Conservation (phyloP, 2,113 vertebrate genomes). For the Notarius lentiginosus region DNA sequence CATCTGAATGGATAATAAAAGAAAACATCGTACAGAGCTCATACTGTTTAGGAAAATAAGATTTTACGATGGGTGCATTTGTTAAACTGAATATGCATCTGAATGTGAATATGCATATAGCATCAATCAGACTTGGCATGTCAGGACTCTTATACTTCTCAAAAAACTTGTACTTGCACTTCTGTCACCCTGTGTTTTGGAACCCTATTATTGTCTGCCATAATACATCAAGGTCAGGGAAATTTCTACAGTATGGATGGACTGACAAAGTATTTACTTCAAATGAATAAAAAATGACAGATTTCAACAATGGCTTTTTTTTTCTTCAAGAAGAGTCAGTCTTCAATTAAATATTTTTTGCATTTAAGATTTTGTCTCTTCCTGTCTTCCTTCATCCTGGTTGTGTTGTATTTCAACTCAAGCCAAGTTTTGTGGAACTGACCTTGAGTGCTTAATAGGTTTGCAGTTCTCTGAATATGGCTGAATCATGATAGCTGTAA, state of each 20-base stretch:
- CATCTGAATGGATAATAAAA: too few relatives aligned
- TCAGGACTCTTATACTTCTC: neutral
- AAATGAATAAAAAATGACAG: neutral
- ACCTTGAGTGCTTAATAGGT: slow-evolving; percentile 33
- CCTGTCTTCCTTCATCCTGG: neutral
- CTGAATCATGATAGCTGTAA: slow-evolving; percentile 17
- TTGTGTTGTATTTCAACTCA: neutral
- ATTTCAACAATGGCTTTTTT: neutral
- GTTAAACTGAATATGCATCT: too few relatives aligned
- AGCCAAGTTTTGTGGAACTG: neutral
- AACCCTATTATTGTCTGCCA: neutral
- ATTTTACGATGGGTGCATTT: too few relatives aligned
- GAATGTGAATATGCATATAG: neutral
- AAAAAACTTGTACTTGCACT: neutral
- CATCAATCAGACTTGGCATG: neutral
- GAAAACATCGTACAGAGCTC: too few relatives aligned
- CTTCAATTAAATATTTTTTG: neutral
- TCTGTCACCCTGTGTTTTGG: neutral
- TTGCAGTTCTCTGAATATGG: neutral
- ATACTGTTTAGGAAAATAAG: too few relatives aligned
- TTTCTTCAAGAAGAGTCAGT: neutral
- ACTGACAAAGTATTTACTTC: neutral
- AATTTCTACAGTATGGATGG: neutral
- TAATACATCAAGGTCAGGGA: neutral
- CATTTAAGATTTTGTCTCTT: neutral